A percentile compares a stretch with the other conserved stretches of the same genome.
phyloP scores from a whole-genome alignment of 2,888 invertebrate species.

The Dolichopus griseipennis region DNA sequence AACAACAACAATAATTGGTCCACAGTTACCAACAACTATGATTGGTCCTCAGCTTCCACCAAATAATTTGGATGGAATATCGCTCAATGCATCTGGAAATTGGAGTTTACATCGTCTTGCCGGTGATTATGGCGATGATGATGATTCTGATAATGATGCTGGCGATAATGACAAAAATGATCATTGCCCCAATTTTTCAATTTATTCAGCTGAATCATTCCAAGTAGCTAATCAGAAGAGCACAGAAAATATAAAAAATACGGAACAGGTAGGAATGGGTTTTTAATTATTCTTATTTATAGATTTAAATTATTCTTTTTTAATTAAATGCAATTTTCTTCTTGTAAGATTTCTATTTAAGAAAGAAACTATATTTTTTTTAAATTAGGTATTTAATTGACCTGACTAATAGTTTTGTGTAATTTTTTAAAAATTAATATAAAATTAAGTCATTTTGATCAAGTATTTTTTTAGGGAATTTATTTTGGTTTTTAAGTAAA shows the following conservation, averaged over 20 bases:
- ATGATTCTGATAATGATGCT: slow-evolving; percentile 35
- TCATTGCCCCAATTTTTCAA: slow-evolving; percentile 76
- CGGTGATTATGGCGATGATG: slow-evolving; percentile 39
- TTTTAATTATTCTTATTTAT: slow-evolving; percentile 10
- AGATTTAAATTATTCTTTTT: slow-evolving; percentile 14
- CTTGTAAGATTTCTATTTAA: background rate
- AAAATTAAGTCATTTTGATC: too few species aligned
- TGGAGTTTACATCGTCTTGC: slow-evolving; percentile 37
- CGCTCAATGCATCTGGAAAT: slow-evolving; percentile 20
- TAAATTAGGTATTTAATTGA: too few species aligned
- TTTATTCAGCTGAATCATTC: slow-evolving; percentile 74
- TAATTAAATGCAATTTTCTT: slow-evolving; percentile 18
- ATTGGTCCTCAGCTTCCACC: slow-evolving; percentile 36
- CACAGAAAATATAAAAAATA: slow-evolving; percentile 21
- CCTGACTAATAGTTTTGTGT: too few species aligned
- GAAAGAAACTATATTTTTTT: too few species aligned
- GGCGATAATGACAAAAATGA: slow-evolving; percentile 52
- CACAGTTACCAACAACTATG: slow-evolving; percentile 24
- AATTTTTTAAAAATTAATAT: too few species aligned
- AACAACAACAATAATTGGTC: background rate
- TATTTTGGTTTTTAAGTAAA: too few species aligned
- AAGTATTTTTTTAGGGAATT: too few species aligned
- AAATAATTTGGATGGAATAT: slow-evolving; percentile 20
- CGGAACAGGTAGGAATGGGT: slow-evolving; percentile 29
- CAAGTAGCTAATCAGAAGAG: slow-evolving; percentile 44